Percentiles rank a stretch among this genome's conserved stretches.
Evolutionary conservation across 2,113 vertebrate species (phyloP).

Genomic region (Callopanchax toddi): DNA sequence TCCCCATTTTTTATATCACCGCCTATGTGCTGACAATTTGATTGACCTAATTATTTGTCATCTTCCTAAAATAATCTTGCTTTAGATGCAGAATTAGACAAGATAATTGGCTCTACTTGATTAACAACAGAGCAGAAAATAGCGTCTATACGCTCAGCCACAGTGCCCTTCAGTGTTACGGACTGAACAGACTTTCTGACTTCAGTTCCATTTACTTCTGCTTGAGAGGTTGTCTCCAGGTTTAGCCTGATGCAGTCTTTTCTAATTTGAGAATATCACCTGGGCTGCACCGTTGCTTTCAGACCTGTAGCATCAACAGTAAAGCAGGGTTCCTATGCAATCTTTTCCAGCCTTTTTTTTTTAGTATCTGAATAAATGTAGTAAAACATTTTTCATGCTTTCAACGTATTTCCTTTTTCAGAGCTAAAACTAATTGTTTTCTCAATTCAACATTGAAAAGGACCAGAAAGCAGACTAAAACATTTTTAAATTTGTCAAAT

Average conservation of each 20-base stretch:
- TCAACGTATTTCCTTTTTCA: no score
- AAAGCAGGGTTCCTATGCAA: background rate
- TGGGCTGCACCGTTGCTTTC: constrained; percentile 17
- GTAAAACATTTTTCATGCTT: no score
- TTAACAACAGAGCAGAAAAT: constrained; percentile 3
- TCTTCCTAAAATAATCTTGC: constrained; percentile 8
- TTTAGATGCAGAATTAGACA: constrained; percentile 18
- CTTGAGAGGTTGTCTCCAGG: constrained; percentile 32
- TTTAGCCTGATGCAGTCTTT: constrained; percentile 19
- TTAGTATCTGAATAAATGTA: no score
- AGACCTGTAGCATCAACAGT: background rate
- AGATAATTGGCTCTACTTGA: constrained; percentile 23
- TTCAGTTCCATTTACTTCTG: constrained; percentile 36
- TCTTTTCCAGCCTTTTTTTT: no score
- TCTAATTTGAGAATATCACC: constrained; percentile 28
- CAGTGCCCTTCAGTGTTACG: background rate
- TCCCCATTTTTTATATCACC: constrained; percentile 15
- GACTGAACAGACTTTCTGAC: background rate
- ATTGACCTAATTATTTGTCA: constrained; percentile 37
- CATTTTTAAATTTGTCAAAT: no score
- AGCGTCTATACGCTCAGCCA: background rate
- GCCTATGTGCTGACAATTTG: constrained; percentile 23
- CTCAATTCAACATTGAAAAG: no score
- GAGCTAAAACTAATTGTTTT: no score
- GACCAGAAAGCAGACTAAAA: no score